These are phyloP conservation scores for Teleogryllus oceanicus DNA, from an alignment of 2,888 invertebrate species.

Conservation along the genomic window DNA sequence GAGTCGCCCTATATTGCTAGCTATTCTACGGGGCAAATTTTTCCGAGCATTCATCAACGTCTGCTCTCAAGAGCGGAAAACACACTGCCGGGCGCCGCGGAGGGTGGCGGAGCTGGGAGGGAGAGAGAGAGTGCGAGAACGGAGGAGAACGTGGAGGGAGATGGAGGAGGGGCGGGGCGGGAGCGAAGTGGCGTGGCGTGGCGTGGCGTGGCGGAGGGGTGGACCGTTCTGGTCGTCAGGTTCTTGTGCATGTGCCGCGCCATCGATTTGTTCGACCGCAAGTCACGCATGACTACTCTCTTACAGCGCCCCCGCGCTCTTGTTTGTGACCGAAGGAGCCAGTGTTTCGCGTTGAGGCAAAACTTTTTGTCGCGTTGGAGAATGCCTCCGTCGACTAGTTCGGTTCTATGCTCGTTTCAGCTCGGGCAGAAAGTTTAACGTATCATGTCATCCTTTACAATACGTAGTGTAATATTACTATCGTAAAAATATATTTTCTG, in stretches of 20 bases:
- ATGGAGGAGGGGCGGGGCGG: background rate
- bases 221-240: background rate
- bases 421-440: too few species aligned
- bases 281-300: background rate
- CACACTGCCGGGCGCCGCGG: background rate
- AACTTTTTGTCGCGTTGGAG: too few species aligned
- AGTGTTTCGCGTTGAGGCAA: too few species aligned
- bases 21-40: slow-evolving; percentile 9
- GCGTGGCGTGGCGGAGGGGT: background rate
- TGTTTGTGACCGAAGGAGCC: background rate
- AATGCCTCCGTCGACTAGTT: too few species aligned
- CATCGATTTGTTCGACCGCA: slow-evolving; percentile 18
- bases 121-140: too few species aligned
- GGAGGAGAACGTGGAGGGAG: background rate
- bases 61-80: slow-evolving; percentile 7
- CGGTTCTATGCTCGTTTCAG: too few species aligned
- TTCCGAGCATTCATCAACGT: slow-evolving; percentile 18
- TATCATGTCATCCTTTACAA: too few species aligned
- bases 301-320: background rate
- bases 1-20: slow-evolving; percentile 18
- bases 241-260: slow-evolving; percentile 7
- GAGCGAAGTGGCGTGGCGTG: too few species aligned
- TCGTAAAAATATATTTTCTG: too few species aligned
- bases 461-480: too few species aligned
- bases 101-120: too few species aligned